Evolutionary conservation across 2,797 vertebrate species (phyloP), one percentile per base, ranked within the genome.

Genomic region (Tokudaia tokunoshimensis): DNA sequence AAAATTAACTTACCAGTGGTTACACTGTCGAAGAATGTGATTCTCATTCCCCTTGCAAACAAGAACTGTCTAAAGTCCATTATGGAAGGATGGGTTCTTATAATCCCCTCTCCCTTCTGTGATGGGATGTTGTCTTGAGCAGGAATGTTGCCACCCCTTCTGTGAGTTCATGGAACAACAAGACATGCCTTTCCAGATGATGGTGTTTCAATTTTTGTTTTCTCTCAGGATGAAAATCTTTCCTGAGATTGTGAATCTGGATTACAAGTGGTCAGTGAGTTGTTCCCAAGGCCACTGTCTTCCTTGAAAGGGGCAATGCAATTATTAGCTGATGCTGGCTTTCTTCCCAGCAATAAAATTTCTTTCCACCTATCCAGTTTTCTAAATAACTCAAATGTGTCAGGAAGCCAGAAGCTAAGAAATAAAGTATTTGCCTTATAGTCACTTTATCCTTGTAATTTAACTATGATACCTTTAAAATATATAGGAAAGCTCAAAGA

Each of bases 361-460:
- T 87, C 63, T 91, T 92, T 47, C 83, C 17, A 61, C 86, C 70
- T 89, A 44, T 52, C 24, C 52, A 47, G 20, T 63, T 97, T 96
- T 96, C 91, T 94, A 88, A 88, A 83, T 74, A 92, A 83, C 31
- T 63, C 61, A 59, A 47, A 26, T n/a, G 57, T 61, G 26, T 80
- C 31, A 84, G 91, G 76, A 95, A 94, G 89, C 22, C 17, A 80
- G 55, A 44, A 85, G 26, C 50, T 34, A 87, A 76, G 76, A 96
- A 87, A 92, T 12, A 65, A 63, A 92, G 95, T 87, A 86, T 47
- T 92, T 9, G 6, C 29, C 85, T 24, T 82, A 31, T 37, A 37
- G 65, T 44, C n/a, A 50, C 63, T 44, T 95, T 14, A 20, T 3
- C 29, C 74, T 78, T 94, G 84, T 88, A 37, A 34, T 94, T 92